phyloP scores from a whole-genome alignment of 2,113 vertebrate genomes.

The Tragelaphus imberbis region DNA sequence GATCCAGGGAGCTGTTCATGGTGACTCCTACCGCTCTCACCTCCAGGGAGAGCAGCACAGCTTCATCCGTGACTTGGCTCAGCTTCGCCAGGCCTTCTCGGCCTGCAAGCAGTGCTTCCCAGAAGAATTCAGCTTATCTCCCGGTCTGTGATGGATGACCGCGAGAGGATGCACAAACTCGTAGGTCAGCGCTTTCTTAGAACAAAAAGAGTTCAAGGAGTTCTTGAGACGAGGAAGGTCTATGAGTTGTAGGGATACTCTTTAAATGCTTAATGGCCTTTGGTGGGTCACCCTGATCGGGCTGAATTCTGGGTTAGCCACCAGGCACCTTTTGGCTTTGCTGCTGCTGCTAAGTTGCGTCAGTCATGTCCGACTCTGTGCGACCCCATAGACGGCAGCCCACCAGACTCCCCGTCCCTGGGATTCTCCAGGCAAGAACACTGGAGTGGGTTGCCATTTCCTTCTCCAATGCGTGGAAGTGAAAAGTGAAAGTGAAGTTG shows the following conservation, averaged over 20 bases:
- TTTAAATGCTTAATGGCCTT: not conserved
- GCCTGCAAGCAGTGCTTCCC: not conserved
- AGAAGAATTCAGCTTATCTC: not conserved
- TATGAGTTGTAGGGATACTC: not conserved
- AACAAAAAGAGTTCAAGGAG: not conserved
- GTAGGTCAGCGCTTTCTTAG: not conserved
- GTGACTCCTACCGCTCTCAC: fast-evolving
- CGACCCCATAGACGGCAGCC: fast-evolving
- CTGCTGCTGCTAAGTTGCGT: not conserved
- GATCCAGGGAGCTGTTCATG: not conserved
- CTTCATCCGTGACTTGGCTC: not conserved
- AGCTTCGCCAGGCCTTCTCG: not conserved
- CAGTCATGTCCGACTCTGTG: not conserved
- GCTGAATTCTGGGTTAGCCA: not conserved
- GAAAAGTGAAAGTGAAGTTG: not conserved
- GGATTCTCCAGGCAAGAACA: not conserved
- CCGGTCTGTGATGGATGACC: not conserved
- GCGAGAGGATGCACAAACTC: not conserved
- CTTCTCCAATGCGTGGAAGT: not conserved
- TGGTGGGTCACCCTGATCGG: not conserved
- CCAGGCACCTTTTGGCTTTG: not conserved
- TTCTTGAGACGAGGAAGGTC: not conserved
- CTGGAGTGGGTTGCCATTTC: not conserved
- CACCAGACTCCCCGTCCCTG: not conserved
- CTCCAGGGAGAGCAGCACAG: fast-evolving